Evolutionary conservation across 2,888 invertebrate genomes (phyloP), one percentile per base, ranked within the genome.

Genomic region (Sesia bembeciformis): DNA sequence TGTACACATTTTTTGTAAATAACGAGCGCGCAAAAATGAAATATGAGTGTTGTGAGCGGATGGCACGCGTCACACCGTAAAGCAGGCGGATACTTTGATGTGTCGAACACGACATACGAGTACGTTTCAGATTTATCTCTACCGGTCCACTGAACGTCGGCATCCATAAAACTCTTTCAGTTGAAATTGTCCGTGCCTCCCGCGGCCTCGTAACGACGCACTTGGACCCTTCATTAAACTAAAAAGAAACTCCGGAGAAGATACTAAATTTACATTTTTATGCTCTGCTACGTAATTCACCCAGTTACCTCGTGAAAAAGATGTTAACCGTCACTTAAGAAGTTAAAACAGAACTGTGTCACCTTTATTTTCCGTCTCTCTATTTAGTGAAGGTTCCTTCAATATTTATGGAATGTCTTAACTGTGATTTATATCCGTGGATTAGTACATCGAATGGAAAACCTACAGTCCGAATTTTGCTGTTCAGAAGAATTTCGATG

Each of bases 231-330:
- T 58, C 62, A 63, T 62, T 66, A 60, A 67, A 67, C 62, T 61
- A 58, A 61, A 64, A 68, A 63, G 60, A 66, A 72, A 67, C 58
- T 66, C 70, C 59, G 40, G 23, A 54, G 49, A 52, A 50, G 53
- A 50, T 68, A 70, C 65, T 60, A 62, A 70, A 76, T 77, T 76
- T 71, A 68, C 72, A 74, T 74, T 73, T 72, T 72, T 46, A 46
- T n/a, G 23, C 46, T 46, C 23, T 7, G n/a, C 23, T 46, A 23
- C 4, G 46, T 46, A 1, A 46, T 8, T 46, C 23, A 46, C 8
- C n/a, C 4, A 8, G 8, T 46, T 46, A 46, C 23, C 4, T 46
- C 8, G 43, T 53, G 46, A 38, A 42, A 49, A 53, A 49, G 53
- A 53, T 6, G 49, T 53, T 53, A 53, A 39, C 53, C 46, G 38